Base-by-base conservation (phyloP, 2,113 vertebrate species). In the Lepidiolamprologus cunningtoni region DNA sequence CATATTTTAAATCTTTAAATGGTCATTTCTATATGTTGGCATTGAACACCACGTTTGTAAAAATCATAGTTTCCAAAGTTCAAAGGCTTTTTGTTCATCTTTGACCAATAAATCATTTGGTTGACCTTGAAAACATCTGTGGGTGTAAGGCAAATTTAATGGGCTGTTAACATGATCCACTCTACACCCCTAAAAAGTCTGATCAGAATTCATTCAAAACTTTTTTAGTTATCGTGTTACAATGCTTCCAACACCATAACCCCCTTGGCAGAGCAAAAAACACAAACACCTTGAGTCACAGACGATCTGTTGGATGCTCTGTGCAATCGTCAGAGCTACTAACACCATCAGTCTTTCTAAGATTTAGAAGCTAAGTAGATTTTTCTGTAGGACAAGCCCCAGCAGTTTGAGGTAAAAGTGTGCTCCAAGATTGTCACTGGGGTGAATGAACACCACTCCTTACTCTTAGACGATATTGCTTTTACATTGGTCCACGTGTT, bases 361-460 rank as follows among this genome's bases (percentile, higher is more conserved):
- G 31, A 66, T 66, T 66, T n/a, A 35, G 31, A 35, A 66, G 17
- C 31, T 35, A n/a, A 19, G 8, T 68, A 7, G 68, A 26, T 16
- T 47, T 76, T 76, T 47, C 23, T 76, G 21, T 47, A 14, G 61
- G 2, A 66, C 61, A n/a, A 66, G 31, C 21, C 21, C 21, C 37
- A 73, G 68, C 68, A 26, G 68, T 16, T 0, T 73, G 68, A 1
- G 0, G 19, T 40, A 37, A 68, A 68, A 0, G 2, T 9, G 33
- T 21, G 40, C 13, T 73, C 68, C 68, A 47, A 76, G 68, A 45
- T 76, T 47, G 40, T 47, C 68, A 76, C 68, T 76, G 28, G 9
- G 11, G 8, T 78, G 66, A 82, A 79, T 12, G 21, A 52, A 63
- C 61, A 21, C 14, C 42, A 6, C 7, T 78, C 21, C 53, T 73